Evolutionary conservation across 1,140 invertebrate species (phyloP).

Genomic region (Spodoptera litura): DNA sequence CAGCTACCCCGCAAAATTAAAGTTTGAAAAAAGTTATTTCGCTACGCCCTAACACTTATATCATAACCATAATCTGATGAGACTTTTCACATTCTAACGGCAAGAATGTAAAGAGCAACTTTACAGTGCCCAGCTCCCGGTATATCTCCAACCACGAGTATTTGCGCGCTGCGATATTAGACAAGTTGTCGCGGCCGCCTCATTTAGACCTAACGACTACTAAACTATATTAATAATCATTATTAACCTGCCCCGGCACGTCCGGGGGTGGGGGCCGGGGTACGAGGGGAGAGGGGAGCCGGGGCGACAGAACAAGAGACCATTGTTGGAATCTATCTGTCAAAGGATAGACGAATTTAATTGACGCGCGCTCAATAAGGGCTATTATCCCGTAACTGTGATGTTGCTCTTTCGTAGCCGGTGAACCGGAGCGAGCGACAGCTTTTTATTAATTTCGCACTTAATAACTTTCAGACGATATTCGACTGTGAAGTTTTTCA

Average conservation of each 20-base stretch:
- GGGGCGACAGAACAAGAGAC: constrained; percentile 48
- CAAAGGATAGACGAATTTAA: constrained; percentile 74
- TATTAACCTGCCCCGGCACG: constrained; percentile 65
- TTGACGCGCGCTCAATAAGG: constrained; percentile 67
- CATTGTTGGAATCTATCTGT: constrained; percentile 66
- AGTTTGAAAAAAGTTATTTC: no score
- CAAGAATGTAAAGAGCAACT: not conserved
- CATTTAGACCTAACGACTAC: constrained; percentile 75
- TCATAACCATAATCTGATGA: no score
- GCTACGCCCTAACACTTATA: no score
- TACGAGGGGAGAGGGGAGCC: constrained; percentile 3
- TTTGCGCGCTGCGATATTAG: constrained; percentile 76
- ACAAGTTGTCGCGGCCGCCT: constrained; percentile 72
- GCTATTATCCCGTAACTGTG: constrained; percentile 58
- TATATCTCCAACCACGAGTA: constrained; percentile 64
- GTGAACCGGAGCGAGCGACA: constrained; percentile 54
- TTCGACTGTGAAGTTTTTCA: constrained; percentile 63
- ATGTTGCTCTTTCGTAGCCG: constrained; percentile 61
- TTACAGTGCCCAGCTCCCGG: constrained; percentile 46
- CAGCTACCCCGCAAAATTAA: no score
- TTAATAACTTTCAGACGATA: constrained; percentile 66
- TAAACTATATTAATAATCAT: constrained; percentile 82
- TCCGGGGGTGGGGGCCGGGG: not conserved
- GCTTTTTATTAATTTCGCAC: constrained; percentile 76
- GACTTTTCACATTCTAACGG: not conserved